phyloP scores from a whole-genome alignment of 2,888 invertebrate species.

The Chrysolina oricalcia region DNA sequence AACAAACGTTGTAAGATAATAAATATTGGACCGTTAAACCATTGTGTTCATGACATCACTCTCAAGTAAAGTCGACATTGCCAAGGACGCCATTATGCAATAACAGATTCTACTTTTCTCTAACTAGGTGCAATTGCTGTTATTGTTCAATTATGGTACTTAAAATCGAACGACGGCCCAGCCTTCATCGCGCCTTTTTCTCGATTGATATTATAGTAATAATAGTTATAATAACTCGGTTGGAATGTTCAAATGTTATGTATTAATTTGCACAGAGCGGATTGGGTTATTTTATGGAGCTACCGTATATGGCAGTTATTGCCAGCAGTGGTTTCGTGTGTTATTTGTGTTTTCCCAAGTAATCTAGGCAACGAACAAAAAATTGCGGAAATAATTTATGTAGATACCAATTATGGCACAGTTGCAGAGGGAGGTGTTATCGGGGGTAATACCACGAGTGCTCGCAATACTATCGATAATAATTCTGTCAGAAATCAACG shows the following conservation, averaged over 20 bases:
- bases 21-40: background rate
- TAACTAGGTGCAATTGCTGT: constrained; percentile 17
- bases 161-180: constrained; percentile 14
- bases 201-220: constrained; percentile 10
- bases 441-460: too few relatives aligned
- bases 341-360: too few relatives aligned
- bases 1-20: constrained; percentile 12
- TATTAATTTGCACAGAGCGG: background rate
- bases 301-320: background rate
- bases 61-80: constrained; percentile 29
- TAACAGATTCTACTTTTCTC: constrained; percentile 13
- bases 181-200: constrained; percentile 16
- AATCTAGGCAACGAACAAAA: too few relatives aligned
- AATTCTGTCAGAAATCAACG: too few relatives aligned
- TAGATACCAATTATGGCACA: too few relatives aligned
- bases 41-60: constrained; percentile 27
- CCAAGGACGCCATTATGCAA: constrained; percentile 27
- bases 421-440: too few relatives aligned
- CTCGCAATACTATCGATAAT: too few relatives aligned
- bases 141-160: constrained; percentile 25
- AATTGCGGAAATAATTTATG: too few relatives aligned
- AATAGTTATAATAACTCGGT: background rate
- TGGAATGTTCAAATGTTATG: background rate
- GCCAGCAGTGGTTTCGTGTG: too few relatives aligned
- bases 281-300: background rate